Conservation (phyloP, 2,888 invertebrate genomes). For the Busseola fusca region DNA sequence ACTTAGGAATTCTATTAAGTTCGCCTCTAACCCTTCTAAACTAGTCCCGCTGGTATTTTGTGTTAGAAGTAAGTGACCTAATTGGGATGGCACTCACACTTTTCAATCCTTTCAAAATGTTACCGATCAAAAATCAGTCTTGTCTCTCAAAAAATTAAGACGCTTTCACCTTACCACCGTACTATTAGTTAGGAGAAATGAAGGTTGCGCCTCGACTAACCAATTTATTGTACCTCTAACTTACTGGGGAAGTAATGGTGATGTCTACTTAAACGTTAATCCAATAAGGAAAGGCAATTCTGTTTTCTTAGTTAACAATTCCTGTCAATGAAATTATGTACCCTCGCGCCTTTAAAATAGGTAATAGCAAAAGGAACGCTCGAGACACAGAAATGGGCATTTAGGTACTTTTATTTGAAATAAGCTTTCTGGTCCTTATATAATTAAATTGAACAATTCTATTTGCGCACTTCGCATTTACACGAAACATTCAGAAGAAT, state of each 20-base stretch:
- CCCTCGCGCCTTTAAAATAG: constrained; percentile 48
- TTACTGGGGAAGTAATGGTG: constrained; percentile 70
- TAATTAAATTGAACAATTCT: constrained; percentile 17
- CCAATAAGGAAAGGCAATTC: constrained; percentile 71
- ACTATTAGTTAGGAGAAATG: constrained; percentile 41
- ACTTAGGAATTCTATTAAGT: constrained; percentile 37
- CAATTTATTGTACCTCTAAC: constrained; percentile 72
- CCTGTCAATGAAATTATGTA: constrained; percentile 57
- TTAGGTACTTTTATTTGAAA: neutral
- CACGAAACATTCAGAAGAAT: neutral
- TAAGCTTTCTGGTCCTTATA: neutral
- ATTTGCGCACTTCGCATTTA: neutral
- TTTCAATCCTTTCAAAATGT: constrained; percentile 55
- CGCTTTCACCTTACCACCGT: constrained; percentile 42
- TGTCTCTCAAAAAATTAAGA: constrained; percentile 49
- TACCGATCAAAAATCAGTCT: constrained; percentile 49
- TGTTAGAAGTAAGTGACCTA: constrained; percentile 71
- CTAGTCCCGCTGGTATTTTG: constrained; percentile 62
- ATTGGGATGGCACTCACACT: constrained; percentile 70
- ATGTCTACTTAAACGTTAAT: constrained; percentile 71
- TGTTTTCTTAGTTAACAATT: constrained; percentile 68
- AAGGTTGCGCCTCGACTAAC: constrained; percentile 68
- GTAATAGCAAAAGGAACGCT: constrained; percentile 20
- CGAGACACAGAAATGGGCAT: constrained; percentile 1
- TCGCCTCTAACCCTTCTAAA: constrained; percentile 56